Base-by-base conservation (phyloP, 1,140 invertebrate species). In the Asobara japonica region DNA sequence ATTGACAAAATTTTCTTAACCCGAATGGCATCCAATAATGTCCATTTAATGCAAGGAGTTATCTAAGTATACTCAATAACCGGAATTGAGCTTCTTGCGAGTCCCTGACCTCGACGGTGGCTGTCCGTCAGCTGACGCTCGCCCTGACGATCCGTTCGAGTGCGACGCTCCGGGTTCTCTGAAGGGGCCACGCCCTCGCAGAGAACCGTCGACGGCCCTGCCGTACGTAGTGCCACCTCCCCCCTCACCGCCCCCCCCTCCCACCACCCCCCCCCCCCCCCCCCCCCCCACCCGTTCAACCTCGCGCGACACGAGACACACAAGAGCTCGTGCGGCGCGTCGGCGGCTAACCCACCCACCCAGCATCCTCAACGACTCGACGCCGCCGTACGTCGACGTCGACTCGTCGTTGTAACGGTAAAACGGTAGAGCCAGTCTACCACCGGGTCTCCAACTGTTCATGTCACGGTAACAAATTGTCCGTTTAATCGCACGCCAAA, bases 151-250 rank as follows among this genome's bases (percentile, higher is more conserved):
- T 56, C 51, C 11, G 51, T 18, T 56, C 20, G 51, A 56, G 51
- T 56, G 18, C 51, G 51, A 41, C 33, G 64, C 25, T 25, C 41
- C 25, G 33, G 33, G 64, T 5, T 38, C 33, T 36, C 33, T 66
- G 64, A 10, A 76, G 74, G 79, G 79, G 77, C 82, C 82, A 84
- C 83, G 83, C 83, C 82, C 81, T 83, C 78, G 76, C 76, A 71
- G 77, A 82, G 77, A 82, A 78, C 25, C 75, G 68, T 64, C 68
- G 71, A 71, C 70, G 70, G 71, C 62, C 72, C 67, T 67, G 72
- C 75, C 78, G 76, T 3, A 13, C 41, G 8, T 8, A 48, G 69
- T 71, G 77, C 36, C 75, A 73, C 71, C 76, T 74, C 69, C 8
- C 18, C 68, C 18, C 20, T 33, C 22, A 11, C 30, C 11, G 29